phyloP scores from a whole-genome alignment of 2,113 vertebrate species.

The Ptilorrhoa leucosticta region DNA sequence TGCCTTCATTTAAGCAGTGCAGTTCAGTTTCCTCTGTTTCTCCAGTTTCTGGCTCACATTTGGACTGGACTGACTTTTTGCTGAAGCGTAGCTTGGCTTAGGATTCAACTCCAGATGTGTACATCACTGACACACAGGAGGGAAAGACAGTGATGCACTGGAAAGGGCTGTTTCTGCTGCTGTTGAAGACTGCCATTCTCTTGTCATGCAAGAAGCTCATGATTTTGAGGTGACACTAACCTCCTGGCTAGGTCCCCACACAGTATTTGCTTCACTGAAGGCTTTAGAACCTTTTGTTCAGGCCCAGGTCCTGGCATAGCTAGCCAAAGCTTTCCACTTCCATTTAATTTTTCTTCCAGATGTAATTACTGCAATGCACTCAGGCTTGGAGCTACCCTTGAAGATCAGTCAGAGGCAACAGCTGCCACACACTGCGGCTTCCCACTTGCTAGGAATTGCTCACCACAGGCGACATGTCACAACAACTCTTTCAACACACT shows the following conservation, averaged over 20 bases:
- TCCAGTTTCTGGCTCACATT: not conserved
- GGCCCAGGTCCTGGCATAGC: not conserved
- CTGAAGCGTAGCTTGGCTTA: not conserved
- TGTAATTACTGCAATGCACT: not conserved
- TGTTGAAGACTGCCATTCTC: not conserved
- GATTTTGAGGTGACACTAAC: not conserved
- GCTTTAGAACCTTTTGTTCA: not conserved
- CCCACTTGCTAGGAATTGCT: slow-evolving; percentile 21
- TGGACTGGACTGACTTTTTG: not conserved
- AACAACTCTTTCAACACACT: slow-evolving; percentile 7
- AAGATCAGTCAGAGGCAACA: not conserved
- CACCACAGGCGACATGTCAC: not conserved
- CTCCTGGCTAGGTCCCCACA: not conserved
- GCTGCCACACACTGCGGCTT: slow-evolving; percentile 15
- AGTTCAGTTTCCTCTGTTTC: not conserved
- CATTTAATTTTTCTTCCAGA: not conserved
- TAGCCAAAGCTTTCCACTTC: not conserved
- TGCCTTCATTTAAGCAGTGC: not conserved
- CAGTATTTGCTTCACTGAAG: not conserved
- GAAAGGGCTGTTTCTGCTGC: not conserved
- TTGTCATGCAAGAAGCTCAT: not conserved
- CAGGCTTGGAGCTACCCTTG: not conserved
- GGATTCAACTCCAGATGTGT: not conserved
- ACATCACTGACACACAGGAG: not conserved
- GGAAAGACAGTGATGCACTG: not conserved